Percentiles rank a stretch among this genome's conserved stretches.
phyloP scores from a whole-genome alignment of 30 jellyfish, hydroid and myxozoan genomes.

The Aurelia sp. region DNA sequence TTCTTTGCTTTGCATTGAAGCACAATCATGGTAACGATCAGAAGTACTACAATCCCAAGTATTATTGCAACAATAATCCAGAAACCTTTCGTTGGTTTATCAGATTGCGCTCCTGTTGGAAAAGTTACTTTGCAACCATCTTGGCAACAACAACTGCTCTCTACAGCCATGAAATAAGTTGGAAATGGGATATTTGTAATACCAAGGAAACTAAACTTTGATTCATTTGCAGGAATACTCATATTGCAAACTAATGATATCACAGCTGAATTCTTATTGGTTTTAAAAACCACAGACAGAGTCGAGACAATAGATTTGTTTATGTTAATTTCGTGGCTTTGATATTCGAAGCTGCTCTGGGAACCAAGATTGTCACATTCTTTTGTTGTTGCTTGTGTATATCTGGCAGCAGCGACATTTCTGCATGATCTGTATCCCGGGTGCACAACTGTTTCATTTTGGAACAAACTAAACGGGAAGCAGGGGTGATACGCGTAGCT shows the following conservation, averaged over 20 bases:
- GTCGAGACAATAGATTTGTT: slow-evolving; percentile 12
- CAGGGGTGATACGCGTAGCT: slow-evolving; percentile 63
- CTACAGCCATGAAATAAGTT: slow-evolving; percentile 34
- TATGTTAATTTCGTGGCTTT: background rate
- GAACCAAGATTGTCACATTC: slow-evolving; percentile 55
- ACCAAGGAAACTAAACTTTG: slow-evolving; percentile 37
- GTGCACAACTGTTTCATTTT: slow-evolving; percentile 15
- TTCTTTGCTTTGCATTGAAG: background rate
- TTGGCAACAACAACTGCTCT: slow-evolving; percentile 65
- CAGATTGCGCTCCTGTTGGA: background rate
- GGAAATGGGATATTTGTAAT: slow-evolving; percentile 12
- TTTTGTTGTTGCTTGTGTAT: slow-evolving; percentile 27
- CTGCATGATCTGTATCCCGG: slow-evolving; percentile 52
- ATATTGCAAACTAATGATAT: slow-evolving; percentile 47
- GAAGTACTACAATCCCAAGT: background rate
- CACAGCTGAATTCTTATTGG: slow-evolving; percentile 18
- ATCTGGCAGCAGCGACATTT: slow-evolving; percentile 65
- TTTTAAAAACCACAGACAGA: slow-evolving; percentile 29
- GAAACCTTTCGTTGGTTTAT: slow-evolving; percentile 23
- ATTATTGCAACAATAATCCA: slow-evolving; percentile 47
- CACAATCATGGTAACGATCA: slow-evolving; percentile 2
- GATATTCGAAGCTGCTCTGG: slow-evolving; percentile 10
- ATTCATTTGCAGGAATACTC: slow-evolving; percentile 51
- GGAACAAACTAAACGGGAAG: slow-evolving; percentile 32
- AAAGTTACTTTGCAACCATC: slow-evolving; percentile 51